Evolutionary conservation across 2,113 vertebrate species (phyloP), one percentile per base, ranked within the genome.

Genomic region (Morone saxatilis): DNA sequence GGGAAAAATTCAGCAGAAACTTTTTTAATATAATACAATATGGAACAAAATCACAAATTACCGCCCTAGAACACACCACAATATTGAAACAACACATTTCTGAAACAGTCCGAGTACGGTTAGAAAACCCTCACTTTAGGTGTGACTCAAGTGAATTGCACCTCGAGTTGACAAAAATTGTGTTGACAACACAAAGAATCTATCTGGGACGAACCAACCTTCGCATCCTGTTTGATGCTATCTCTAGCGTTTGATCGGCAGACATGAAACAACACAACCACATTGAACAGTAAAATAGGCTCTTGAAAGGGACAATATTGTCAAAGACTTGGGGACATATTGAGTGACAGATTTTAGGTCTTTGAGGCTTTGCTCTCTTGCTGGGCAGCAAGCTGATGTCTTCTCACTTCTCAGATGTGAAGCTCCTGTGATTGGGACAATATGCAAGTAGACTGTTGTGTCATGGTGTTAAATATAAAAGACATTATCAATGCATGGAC

Each of bases 271-370:
- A 79, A 63, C 78, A 71, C 68, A 71, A 85, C 82, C 76, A 82
- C 67, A 66, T 0, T 84, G 68, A 86, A 73, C 65, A 83, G 54
- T 63, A 60, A 87, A 91, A 87, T 70, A 71, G 86, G 38, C 74
- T 84, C 71, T 86, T 89, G 78, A 91, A 89, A 89, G 78, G 72
- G 48, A 80, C 77, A 65, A 78, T 80, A 61, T 57, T 61, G 87
- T 87, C 67, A 80, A 81, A 86, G 85, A 70, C n/a, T 50, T 31
- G 31, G 41, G 60, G 73, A 81, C 78, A 72, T 78, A 88, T 66
- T 83, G 89, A 94, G 84, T 86, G 88, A 79, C 89, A 78, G 84
- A 83, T 90, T 71, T 88, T 67, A 73, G 75, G 67, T 79, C 85
- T 90, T 81, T 88, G 89, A 84, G 82, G 50, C 22, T 74, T 71